Evolutionary conservation across 1,140 invertebrate species (phyloP), one percentile per base, ranked within the genome.

Genomic region (Bombus breviceps): DNA sequence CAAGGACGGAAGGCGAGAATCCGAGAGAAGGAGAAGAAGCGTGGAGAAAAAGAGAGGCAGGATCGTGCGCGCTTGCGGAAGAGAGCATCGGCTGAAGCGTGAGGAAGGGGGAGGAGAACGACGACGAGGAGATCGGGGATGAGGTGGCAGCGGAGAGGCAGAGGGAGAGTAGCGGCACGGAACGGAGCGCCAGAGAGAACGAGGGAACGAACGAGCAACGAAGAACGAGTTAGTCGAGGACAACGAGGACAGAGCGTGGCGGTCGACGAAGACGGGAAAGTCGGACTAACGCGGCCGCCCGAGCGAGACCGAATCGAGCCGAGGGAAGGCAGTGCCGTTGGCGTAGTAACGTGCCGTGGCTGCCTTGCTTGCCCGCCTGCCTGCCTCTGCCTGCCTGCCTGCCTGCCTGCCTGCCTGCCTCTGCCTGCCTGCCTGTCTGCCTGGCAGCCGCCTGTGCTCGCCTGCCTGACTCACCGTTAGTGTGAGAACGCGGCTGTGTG

Each of bases 41-140:
- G 86, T 78, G 85, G 88, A 90, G 90, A 89, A 92, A 92, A 87
- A 89, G 89, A 82, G 85, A 88, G 77, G 74, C 81, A 79, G 73
- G 79, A 78, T 76, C 81, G 81, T 77, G 86, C 83, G 89, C 91
- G 91, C 89, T 93, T 92, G 92, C 91, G 91, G 90, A 93, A 94
- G 92, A 93, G 91, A 93, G 91, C 90, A 92, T 91, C 92, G 92
- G 90, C 83, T 88, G 83, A 88, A 90, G 83, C 81, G 81, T 75
- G 69, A 64, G 85, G 86, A 68, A 75, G 64, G 68, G 69, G 57
- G 62, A 82, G 90, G 87, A 81, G 66, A 81, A 87, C 73, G 75
- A 89, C 76, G 83, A 78, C 71, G 73, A 75, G 28, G 71, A 62
- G 41, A 32, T 73, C 22, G 43, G 41, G 8, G 57, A 34, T n/a